Evolutionary conservation across 2,797 vertebrate species (phyloP).

Genomic region (Pitangus sulphuratus): DNA sequence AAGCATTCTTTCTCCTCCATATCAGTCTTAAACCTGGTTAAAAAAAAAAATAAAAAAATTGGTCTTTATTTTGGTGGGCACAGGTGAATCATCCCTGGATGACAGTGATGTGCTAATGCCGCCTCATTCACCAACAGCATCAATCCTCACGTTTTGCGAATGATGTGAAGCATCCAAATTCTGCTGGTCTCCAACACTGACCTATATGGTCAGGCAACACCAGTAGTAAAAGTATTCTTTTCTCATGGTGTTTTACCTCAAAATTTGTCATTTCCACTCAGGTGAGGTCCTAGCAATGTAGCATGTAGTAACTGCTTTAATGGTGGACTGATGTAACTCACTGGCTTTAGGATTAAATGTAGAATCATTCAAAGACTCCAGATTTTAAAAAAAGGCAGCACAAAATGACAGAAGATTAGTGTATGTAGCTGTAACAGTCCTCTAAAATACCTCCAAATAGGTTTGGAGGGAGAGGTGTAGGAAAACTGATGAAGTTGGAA

Average conservation of each 20-base stretch:
- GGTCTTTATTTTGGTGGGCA: background rate
- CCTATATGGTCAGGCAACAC: background rate
- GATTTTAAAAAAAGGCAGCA: background rate
- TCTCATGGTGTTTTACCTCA: background rate
- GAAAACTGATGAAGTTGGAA: background rate
- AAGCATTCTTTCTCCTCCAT: background rate
- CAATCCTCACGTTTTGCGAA: background rate
- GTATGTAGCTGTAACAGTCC: background rate
- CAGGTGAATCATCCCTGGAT: background rate
- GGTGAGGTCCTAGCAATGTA: background rate
- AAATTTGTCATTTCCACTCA: background rate
- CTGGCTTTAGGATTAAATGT: background rate
- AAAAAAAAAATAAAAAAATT: background rate
- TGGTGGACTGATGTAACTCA: background rate
- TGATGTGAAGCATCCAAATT: background rate
- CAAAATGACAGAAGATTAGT: background rate
- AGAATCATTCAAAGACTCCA: background rate
- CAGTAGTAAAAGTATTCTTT: background rate
- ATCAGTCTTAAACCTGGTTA: background rate
- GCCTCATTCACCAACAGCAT: accelerated
- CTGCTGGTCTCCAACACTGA: background rate
- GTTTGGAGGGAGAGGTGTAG: background rate
- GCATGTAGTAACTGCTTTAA: background rate
- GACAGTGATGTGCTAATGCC: background rate
- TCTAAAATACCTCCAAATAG: background rate